These are phyloP conservation scores for Eunapius fragilis DNA, from an alignment of 37 sponge, comb jelly and placozoan genomes.

Conservation along the genomic window DNA sequence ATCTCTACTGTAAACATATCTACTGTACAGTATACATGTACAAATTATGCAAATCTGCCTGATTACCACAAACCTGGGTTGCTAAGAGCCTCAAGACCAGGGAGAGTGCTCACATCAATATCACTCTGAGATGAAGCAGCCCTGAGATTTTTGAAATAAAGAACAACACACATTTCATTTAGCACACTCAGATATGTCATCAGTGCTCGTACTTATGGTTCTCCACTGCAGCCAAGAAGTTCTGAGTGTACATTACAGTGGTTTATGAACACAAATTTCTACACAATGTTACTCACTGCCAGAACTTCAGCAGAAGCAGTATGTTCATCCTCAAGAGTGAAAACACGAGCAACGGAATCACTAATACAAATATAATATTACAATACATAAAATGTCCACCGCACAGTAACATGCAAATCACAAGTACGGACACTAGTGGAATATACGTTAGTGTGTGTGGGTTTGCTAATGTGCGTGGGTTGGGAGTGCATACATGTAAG, in stretches of 20 bases:
- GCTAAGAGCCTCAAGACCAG: constrained; percentile 54
- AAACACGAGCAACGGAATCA: constrained; percentile 70
- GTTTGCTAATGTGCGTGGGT: too few species aligned
- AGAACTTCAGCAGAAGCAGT: constrained; percentile 52
- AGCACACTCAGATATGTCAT: neutral
- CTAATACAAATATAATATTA: constrained; percentile 10
- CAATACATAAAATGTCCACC: neutral
- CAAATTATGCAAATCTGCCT: neutral
- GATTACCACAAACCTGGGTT: constrained; percentile 37
- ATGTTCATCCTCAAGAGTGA: constrained; percentile 41
- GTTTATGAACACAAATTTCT: neutral
- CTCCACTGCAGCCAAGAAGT: constrained; percentile 30
- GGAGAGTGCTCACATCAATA: constrained; percentile 57
- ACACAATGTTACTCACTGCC: constrained; percentile 43
- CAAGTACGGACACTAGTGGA: too few species aligned
- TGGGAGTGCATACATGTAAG: too few species aligned
- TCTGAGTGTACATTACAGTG: neutral
- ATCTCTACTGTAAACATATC: too few species aligned
- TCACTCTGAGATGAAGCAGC: constrained; percentile 12
- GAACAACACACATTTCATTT: neutral
- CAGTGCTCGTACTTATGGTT: constrained; percentile 28
- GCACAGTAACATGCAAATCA: too few species aligned
- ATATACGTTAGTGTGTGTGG: too few species aligned
- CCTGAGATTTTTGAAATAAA: constrained; percentile 9
- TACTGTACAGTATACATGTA: neutral